Percentiles rank a stretch among this genome's conserved stretches.
Conservation (phyloP, 37 sponge, comb jelly and placozoan species). For the Mnemiopsis leidyi region DNA sequence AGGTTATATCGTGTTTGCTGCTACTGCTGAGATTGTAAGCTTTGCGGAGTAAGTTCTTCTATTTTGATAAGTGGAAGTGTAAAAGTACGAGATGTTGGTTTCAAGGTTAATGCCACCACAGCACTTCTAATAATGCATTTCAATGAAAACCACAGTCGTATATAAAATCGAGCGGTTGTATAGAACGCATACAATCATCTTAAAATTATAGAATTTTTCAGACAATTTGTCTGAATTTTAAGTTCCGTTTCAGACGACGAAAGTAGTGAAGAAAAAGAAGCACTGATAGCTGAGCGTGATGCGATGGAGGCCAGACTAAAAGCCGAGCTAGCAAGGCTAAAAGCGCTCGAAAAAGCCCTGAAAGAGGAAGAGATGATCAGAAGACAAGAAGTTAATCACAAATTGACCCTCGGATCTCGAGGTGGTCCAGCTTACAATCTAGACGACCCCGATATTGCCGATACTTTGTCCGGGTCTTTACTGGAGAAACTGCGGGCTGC, state of each 20-base stretch:
- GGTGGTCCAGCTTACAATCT: conserved; percentile 4
- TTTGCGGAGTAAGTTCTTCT: background rate
- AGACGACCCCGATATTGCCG: conserved; percentile 48
- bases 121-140: background rate
- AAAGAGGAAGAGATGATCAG: background rate
- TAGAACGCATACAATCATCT: background rate
- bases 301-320: conserved; percentile 35
- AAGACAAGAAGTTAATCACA: background rate
- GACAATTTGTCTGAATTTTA: background rate
- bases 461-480: background rate
- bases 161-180: background rate
- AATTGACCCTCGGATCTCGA: conserved; percentile 15
- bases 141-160: background rate
- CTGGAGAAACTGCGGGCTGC: conserved; percentile 31
- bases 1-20: background rate
- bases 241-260: conserved; percentile 47
- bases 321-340: conserved; percentile 8
- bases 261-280: background rate
- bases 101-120: background rate
- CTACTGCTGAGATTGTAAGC: background rate
- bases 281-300: background rate
- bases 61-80: no score
- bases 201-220: background rate
- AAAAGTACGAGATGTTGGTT: no score
- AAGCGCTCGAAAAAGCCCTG: background rate